Percentiles rank a stretch among this genome's conserved stretches.
Conservation (phyloP, 2,113 vertebrate species). For the Hemiprocne comata region DNA sequence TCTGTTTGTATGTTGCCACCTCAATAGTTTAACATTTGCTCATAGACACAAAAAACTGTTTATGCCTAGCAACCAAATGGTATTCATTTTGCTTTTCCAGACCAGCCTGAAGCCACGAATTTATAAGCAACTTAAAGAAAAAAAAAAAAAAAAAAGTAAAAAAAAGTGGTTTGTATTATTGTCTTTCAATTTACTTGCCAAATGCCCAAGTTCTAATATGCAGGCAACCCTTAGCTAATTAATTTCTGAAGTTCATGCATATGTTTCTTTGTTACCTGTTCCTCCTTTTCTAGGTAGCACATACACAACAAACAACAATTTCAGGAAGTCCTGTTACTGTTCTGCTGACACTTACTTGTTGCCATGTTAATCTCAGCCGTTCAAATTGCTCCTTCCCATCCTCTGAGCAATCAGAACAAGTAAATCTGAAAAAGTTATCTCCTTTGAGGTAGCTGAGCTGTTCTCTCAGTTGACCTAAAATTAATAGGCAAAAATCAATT, state of each 20-base stretch:
- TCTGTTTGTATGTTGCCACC: background rate
- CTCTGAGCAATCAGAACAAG: slow-evolving; percentile 88
- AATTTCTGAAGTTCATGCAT: background rate
- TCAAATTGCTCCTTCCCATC: slow-evolving; percentile 94
- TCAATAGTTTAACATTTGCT: background rate
- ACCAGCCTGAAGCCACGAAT: background rate
- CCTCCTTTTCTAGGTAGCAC: background rate
- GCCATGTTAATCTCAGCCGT: slow-evolving; percentile 95
- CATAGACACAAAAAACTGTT: background rate
- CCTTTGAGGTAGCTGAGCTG: slow-evolving; percentile 97
- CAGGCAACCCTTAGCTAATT: background rate
- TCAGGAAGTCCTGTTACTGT: background rate
- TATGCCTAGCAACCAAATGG: background rate
- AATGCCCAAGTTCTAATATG: background rate
- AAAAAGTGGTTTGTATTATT: background rate
- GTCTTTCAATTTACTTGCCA: background rate
- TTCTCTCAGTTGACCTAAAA: slow-evolving; percentile 87
- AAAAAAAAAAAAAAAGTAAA: background rate
- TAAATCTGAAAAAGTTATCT: slow-evolving; percentile 97
- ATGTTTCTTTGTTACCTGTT: background rate
- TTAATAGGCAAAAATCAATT: background rate
- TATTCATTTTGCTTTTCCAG: background rate
- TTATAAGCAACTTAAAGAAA: background rate
- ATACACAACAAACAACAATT: background rate
- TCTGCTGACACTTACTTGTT: slow-evolving; percentile 78